Base-by-base conservation (phyloP, 2,888 invertebrate genomes). In the Apamea anceps region DNA sequence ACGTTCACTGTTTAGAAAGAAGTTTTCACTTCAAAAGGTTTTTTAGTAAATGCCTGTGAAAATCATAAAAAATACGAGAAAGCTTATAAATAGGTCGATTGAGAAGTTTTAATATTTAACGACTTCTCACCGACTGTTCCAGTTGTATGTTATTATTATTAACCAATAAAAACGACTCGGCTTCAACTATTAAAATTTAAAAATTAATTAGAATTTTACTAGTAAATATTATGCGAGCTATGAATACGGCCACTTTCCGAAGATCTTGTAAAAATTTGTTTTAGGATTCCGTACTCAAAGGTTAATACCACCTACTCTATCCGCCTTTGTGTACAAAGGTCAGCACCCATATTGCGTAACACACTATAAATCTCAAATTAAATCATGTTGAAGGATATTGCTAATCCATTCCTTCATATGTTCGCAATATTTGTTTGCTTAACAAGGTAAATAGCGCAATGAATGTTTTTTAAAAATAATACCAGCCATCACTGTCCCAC, bases 101-200 rank as follows among this genome's bases (percentile, higher is more conserved):
- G 8, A 37, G 80, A 54, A 70, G 25, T 71, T 80, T 78, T 65
- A 81, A 78, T 60, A 60, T 42, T 80, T 48, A 78, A 80, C 28
- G 28, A 42, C 37, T 78, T 70, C 25, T 48, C 78, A 60, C 60
- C 48, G 28, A 15, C 81, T 42, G 42, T 51, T 51, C 72, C 28
- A 78, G 28, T 60, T 60, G 28, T 60, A 28, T 57, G 3, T 57
- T 81, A 71, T 81, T 81, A 81, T 81, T 81, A 80, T 10, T 48
- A 51, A 25, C 28, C 48, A 51, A 71, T 79, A 81, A 32, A 51
- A 74, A 7, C 28, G 32, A 57, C 28, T 13, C 25, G 45, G 8
- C 32, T 2, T 12, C 54, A 57, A 45, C 25, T 32, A 75, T 18
- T 4, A 18, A 32, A 75, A 32, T 74, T 15, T 25, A 25, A 75